phyloP scores from a whole-genome alignment of 1,140 invertebrate genomes.

The Myzus persicae region DNA sequence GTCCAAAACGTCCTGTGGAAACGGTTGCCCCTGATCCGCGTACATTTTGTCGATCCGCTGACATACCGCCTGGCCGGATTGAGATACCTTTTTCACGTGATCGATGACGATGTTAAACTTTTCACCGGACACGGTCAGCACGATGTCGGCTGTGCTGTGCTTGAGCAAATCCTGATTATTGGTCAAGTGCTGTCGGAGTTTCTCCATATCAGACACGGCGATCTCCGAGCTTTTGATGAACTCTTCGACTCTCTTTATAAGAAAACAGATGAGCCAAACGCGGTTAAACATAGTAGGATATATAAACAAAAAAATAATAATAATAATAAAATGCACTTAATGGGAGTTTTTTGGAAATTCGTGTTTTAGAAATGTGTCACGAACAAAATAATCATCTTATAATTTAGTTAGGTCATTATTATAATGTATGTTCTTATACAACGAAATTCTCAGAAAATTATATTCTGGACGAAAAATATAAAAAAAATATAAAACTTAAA shows the following conservation, averaged over 20 bases:
- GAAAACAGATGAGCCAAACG: not conserved
- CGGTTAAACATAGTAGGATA: not conserved
- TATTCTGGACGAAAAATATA: no score
- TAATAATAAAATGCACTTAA: not conserved
- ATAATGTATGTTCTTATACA: not conserved
- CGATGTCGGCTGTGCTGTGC: slow-evolving; percentile 61
- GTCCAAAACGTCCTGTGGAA: slow-evolving; percentile 70
- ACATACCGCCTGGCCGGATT: slow-evolving; percentile 63
- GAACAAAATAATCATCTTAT: no score
- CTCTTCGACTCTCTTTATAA: slow-evolving; percentile 70
- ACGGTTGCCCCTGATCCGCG: slow-evolving; percentile 55
- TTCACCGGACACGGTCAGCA: slow-evolving; percentile 61
- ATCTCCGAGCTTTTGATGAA: slow-evolving; percentile 68
- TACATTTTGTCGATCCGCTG: slow-evolving; percentile 59
- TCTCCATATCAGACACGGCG: slow-evolving; percentile 68
- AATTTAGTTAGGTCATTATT: not conserved
- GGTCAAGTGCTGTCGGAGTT: slow-evolving; percentile 67
- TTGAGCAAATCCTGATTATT: slow-evolving; percentile 59
- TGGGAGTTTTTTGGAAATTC: not conserved
- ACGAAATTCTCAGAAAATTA: not conserved
- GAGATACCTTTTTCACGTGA: slow-evolving; percentile 64
- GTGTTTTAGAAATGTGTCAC: no score
- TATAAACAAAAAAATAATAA: not conserved
- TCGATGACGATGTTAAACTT: slow-evolving; percentile 65
- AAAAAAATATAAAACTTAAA: no score